phyloP scores from a whole-genome alignment of 2,888 invertebrate species.

The Leuctra nigra region DNA sequence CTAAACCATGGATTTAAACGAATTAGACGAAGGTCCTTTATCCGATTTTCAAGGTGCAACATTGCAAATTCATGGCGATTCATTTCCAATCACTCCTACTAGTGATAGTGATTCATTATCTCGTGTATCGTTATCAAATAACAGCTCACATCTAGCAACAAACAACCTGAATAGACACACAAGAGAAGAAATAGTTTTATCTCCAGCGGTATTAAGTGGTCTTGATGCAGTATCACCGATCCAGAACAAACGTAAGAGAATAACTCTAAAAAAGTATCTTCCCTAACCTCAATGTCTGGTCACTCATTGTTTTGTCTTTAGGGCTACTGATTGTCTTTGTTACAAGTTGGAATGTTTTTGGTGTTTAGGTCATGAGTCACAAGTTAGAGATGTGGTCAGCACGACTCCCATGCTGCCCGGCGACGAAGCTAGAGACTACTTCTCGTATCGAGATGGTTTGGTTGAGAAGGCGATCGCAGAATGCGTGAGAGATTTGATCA shows the following conservation, averaged over 20 bases:
- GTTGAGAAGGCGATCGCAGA: constrained; percentile 66
- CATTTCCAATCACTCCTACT: constrained; percentile 25
- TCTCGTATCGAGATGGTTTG: constrained; percentile 65
- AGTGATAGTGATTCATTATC: constrained; percentile 23
- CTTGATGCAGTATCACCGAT: constrained; percentile 38
- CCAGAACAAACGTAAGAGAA: constrained; percentile 38
- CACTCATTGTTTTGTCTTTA: too few species aligned
- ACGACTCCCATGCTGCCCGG: constrained; percentile 36
- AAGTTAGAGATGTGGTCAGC: constrained; percentile 21
- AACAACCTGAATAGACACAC: not conserved
- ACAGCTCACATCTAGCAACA: constrained; percentile 5
- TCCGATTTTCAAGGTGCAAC: constrained; percentile 34
- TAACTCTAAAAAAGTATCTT: not conserved
- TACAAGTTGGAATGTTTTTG: too few species aligned
- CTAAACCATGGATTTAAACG: constrained; percentile 14
- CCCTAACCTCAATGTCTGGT: not conserved
- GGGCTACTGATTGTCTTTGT: too few species aligned
- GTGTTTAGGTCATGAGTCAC: not conserved
- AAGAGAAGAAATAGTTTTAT: constrained; percentile 16
- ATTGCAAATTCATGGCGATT: constrained; percentile 32
- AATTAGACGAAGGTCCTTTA: constrained; percentile 27
- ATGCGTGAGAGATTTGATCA: constrained; percentile 56
- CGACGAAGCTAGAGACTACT: constrained; percentile 60
- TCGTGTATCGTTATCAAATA: constrained; percentile 20
- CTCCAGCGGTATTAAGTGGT: constrained; percentile 33